These are phyloP conservation scores for Nymphicus hollandicus DNA, from an alignment of 2,113 vertebrate species.

Conservation along the genomic window DNA sequence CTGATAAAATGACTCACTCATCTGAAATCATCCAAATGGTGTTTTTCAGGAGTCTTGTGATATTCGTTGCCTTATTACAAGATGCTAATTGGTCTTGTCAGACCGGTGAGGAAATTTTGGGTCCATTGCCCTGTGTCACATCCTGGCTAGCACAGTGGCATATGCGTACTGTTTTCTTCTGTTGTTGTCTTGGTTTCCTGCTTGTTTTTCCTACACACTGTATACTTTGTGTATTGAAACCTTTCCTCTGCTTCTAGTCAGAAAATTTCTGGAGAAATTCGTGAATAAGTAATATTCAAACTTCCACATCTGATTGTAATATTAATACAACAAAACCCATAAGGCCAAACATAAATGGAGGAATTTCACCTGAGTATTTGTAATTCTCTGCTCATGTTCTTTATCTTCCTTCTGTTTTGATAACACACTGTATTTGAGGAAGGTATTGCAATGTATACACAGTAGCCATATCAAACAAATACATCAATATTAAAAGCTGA, in stretches of 20 bases:
- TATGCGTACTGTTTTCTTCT: neutral
- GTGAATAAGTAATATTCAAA: neutral
- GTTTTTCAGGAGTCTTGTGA: neutral
- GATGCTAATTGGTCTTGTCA: slow-evolving; percentile 15
- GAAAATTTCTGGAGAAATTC: neutral
- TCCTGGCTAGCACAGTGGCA: neutral
- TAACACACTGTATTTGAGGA: neutral
- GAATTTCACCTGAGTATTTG: neutral
- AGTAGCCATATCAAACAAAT: neutral
- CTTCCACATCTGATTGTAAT: neutral
- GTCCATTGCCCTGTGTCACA: neutral
- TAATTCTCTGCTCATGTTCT: neutral
- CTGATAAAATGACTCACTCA: slow-evolving; percentile 5
- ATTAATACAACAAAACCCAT: neutral
- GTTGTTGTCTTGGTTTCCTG: neutral
- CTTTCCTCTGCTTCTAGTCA: neutral
- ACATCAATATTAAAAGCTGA: neutral
- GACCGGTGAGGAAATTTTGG: neutral
- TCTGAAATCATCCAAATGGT: slow-evolving; percentile 15
- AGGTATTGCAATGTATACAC: neutral
- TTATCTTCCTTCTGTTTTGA: neutral
- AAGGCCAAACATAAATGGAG: neutral
- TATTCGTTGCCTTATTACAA: neutral
- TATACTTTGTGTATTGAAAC: neutral
- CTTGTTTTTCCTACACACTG: neutral